Conservation (phyloP, 2,888 invertebrate genomes). For the Drosophila glabriapex region DNA sequence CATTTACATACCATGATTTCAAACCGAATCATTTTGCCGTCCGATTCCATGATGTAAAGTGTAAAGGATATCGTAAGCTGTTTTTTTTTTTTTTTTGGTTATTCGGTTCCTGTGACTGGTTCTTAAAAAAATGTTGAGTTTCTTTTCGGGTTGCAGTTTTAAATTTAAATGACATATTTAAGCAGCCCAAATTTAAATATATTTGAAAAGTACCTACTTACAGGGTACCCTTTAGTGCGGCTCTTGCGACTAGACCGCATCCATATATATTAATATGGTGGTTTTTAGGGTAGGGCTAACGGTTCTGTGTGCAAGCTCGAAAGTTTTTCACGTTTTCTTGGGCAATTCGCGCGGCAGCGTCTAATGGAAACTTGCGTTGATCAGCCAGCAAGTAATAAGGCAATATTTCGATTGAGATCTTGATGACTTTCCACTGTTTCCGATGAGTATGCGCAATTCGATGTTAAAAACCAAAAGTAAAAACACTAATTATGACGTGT, state of each 20-base stretch:
- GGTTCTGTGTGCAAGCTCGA: slow-evolving; percentile 35
- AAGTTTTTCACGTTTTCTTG: slow-evolving; percentile 71
- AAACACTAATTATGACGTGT: slow-evolving; percentile 34
- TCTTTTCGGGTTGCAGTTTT: not conserved
- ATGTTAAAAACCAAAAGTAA: not conserved
- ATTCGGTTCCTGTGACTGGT: not conserved
- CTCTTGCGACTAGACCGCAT: too few species aligned
- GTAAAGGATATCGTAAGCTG: not conserved
- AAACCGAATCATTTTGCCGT: too few species aligned
- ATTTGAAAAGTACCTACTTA: not conserved
- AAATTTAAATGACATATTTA: not conserved
- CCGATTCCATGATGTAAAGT: not conserved
- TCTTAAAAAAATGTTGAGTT: not conserved
- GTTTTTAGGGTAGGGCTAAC: slow-evolving; percentile 30
- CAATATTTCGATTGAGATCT: slow-evolving; percentile 46
- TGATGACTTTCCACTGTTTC: slow-evolving; percentile 34
- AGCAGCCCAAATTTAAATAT: not conserved
- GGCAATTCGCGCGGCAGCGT: slow-evolving; percentile 46
- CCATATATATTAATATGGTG: not conserved
- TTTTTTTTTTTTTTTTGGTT: too few species aligned
- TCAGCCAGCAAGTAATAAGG: slow-evolving; percentile 38
- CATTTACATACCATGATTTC: not conserved
- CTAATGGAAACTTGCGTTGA: slow-evolving; percentile 52
- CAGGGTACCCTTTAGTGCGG: slow-evolving; percentile 8
- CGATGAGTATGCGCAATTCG: slow-evolving; percentile 45